Base-by-base conservation (phyloP, 2,113 vertebrate species). In the Atractosteus spatula region DNA sequence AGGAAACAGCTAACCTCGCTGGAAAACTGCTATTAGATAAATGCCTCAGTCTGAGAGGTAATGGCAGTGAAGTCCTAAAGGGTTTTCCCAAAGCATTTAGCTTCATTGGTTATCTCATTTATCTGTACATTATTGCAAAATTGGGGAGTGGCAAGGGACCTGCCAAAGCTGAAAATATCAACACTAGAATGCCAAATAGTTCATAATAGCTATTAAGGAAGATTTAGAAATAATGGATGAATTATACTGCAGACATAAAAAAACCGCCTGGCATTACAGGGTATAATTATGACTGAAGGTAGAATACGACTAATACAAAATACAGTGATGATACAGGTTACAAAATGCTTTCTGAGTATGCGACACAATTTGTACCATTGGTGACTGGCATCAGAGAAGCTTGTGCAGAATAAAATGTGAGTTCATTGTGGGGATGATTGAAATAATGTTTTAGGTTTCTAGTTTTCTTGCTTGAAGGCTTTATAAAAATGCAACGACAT, bases 71-170 rank as follows among this genome's bases (percentile, higher is more conserved):
- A 65, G 62, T 29, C 62, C 62, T 65, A 29, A 16, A 17, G 62
- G 62, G 62, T 41, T 65, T 65, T 65, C 62, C 62, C 62, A 3
- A 65, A 65, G 62, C 62, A 65, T 65, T 65, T 65, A 65, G 41
- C 62, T 41, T n/a, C 11, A 65, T 65, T 65, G 62, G 41, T 65
- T 65, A 65, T 41, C 62, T 65, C 62, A 65, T 65, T 65, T 65
- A 43, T 41, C 11, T 41, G 62, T 65, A 43, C 41, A 65, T 65
- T 65, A 65, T 65, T 65, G 62, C 62, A 11, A 17, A 16, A 65
- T 41, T 41, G 29, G 10, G 17, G n/a, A 12, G 62, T 16, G 3
- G 29, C 29, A 41, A 29, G 29, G 16, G 62, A 29, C 29, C 5
- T 29, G n/a, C 17, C 17, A 29, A 8, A 8, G 62, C 62, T 65